Percentiles rank a stretch among this genome's conserved stretches.
phyloP scores from a whole-genome alignment of 1,140 invertebrate genomes.

The Halictus rubicundus region DNA sequence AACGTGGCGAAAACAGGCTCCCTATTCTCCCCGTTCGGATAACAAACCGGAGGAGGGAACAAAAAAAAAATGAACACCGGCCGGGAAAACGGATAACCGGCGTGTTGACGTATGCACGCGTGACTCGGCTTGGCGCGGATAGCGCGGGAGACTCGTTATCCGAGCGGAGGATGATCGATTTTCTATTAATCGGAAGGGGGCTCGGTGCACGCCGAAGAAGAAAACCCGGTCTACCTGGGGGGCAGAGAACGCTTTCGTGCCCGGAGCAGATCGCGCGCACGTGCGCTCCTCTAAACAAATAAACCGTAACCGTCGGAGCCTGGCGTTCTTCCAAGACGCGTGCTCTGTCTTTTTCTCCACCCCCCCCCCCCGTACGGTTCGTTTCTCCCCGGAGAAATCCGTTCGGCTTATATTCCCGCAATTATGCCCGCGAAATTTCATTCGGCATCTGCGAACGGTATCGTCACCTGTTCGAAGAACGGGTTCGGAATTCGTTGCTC shows the following conservation, averaged over 20 bases:
- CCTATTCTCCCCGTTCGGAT: not conserved
- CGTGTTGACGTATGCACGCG: slow-evolving; percentile 4
- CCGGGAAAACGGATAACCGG: slow-evolving; percentile 2
- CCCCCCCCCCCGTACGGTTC: too few relatives aligned
- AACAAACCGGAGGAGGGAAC: not conserved
- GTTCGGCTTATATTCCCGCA: slow-evolving; percentile 33
- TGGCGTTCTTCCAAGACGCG: slow-evolving; percentile 48
- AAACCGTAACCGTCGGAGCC: slow-evolving; percentile 36
- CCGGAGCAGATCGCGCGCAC: slow-evolving; percentile 14
- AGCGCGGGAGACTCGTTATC: not conserved
- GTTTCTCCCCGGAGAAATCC: slow-evolving; percentile 49
- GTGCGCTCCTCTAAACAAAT: slow-evolving; percentile 41
- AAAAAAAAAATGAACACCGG: not conserved
- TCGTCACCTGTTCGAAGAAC: not conserved
- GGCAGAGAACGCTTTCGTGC: slow-evolving; percentile 12
- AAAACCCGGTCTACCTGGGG: slow-evolving; percentile 14
- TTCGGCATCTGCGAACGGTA: not conserved
- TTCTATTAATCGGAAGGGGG: not conserved
- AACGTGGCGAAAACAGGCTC: slow-evolving; percentile 18
- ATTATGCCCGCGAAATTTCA: too few relatives aligned
- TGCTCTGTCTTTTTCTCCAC: not conserved
- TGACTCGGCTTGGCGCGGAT: not conserved
- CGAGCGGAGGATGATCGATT: slow-evolving; percentile 6
- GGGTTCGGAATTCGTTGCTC: slow-evolving; percentile 53
- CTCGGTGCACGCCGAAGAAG: not conserved